These are phyloP conservation scores for Mesocentrotus franciscanus DNA, from an alignment of 53 echinoderm and acorn worm species.

Conservation along the genomic window DNA sequence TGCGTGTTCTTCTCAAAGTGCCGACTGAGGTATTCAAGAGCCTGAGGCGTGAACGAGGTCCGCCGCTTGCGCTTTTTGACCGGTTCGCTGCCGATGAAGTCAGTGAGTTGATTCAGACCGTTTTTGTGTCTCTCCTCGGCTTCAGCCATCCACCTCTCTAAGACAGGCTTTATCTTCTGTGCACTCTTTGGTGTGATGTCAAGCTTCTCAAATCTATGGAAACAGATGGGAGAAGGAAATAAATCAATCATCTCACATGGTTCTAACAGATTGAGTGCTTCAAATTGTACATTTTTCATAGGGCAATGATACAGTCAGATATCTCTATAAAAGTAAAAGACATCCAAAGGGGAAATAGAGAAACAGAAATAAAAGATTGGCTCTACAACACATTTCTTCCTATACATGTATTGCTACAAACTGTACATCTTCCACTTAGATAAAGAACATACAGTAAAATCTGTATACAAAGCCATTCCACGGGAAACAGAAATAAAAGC, in stretches of 20 bases:
- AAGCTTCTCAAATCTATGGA: conserved; percentile 94
- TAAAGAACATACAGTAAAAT: too few species aligned
- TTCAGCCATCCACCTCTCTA: conserved; percentile 99
- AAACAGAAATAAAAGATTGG: too few species aligned
- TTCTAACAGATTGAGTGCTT: too few species aligned
- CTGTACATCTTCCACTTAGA: too few species aligned
- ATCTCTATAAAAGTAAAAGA: too few species aligned
- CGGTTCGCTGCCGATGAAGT: conserved; percentile 98
- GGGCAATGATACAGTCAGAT: too few species aligned
- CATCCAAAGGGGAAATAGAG: too few species aligned
- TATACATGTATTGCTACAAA: too few species aligned
- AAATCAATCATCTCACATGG: not conserved
- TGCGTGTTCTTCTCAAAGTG: conserved; percentile 99
- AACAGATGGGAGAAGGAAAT: not conserved
- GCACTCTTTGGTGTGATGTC: conserved; percentile 99
- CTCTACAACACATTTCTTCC: too few species aligned
- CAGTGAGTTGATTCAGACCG: conserved; percentile 95
- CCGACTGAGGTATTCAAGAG: conserved; percentile 89
- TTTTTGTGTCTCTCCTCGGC: conserved; percentile 99
- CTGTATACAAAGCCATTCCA: too few species aligned
- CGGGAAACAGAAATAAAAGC: too few species aligned
- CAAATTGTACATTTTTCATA: too few species aligned
- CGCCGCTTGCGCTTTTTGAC: conserved; percentile 99
- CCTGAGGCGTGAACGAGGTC: conserved; percentile 99
- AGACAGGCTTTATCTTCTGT: conserved; percentile 99